Conservation (phyloP, 2,888 invertebrate genomes). For the Caenorhabditis zanzibari region DNA sequence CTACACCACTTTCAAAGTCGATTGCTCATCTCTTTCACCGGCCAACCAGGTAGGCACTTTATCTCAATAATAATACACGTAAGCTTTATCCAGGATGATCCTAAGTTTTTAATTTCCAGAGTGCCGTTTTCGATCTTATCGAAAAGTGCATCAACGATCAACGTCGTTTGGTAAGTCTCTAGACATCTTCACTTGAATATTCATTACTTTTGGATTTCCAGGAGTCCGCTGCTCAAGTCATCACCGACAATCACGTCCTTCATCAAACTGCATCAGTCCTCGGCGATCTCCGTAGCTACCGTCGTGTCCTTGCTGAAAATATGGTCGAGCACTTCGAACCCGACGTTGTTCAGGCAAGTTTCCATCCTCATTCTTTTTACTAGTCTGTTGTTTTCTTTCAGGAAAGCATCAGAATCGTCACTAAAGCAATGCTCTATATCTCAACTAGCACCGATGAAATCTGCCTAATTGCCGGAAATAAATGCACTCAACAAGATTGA, state of each 20-base stretch:
- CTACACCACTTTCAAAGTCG: constrained; percentile 3
- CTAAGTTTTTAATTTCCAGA: constrained; percentile 11
- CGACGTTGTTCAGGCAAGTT: constrained; percentile 12
- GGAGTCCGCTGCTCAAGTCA: constrained; percentile 16
- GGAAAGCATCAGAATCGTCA: constrained; percentile 46
- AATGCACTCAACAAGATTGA: constrained; percentile 1
- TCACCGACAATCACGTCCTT: constrained; percentile 1
- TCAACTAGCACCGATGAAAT: constrained; percentile 22
- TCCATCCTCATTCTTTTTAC: not conserved
- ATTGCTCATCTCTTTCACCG: constrained; percentile 8
- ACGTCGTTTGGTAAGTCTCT: constrained; percentile 30
- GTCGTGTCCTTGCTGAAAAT: constrained; percentile 32
- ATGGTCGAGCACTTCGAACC: constrained; percentile 1
- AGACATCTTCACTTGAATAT: not conserved
- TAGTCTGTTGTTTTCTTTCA: constrained; percentile 11
- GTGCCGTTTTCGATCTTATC: constrained; percentile 12
- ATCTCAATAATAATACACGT: not conserved
- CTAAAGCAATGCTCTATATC: constrained; percentile 27
- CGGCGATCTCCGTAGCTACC: constrained; percentile 30
- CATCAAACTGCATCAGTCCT: not conserved
- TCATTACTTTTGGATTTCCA: not conserved
- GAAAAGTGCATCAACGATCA: constrained; percentile 32
- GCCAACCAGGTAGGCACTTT: constrained; percentile 13
- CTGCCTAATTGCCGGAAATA: constrained; percentile 33
- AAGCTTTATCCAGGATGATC: not conserved